Evolutionary conservation across 2,113 vertebrate genomes (phyloP).

Genomic region (Tychaedon coryphoeus): DNA sequence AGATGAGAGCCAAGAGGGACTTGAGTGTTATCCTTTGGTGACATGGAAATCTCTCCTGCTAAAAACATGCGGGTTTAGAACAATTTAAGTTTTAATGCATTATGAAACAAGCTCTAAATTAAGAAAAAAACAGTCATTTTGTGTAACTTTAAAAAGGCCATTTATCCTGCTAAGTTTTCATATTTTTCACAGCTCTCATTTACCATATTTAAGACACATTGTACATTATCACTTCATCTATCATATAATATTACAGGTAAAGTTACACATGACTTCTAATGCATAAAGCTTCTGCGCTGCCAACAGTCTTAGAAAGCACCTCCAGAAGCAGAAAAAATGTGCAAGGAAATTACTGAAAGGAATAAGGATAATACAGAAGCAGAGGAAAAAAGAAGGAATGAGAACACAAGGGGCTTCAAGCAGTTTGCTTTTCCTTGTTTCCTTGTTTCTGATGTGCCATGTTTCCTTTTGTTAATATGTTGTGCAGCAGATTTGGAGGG

Average conservation of each 20-base stretch:
- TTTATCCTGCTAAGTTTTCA: conserved; percentile 36
- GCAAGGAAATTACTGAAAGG: not conserved
- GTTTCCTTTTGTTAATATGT: not conserved
- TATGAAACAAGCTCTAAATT: not conserved
- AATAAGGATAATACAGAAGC: not conserved
- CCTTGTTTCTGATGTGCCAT: not conserved
- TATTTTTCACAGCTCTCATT: conserved; percentile 42
- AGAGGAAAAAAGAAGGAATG: not conserved
- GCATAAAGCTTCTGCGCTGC: not conserved
- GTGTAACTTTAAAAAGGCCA: not conserved
- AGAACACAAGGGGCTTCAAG: not conserved
- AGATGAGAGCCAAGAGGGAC: not conserved
- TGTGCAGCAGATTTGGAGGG: fast-evolving
- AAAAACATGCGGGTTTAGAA: not conserved
- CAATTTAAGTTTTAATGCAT: not conserved
- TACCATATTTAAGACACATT: conserved; percentile 24
- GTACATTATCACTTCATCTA: conserved; percentile 33
- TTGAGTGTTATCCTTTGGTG: not conserved
- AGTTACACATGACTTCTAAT: not conserved
- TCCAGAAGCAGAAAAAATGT: not conserved
- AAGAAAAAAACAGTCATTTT: conserved; percentile 23
- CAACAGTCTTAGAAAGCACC: not conserved
- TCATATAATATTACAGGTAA: conserved; percentile 24
- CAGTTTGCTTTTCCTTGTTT: not conserved
- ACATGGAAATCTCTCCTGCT: not conserved